A percentile compares a stretch with the other conserved stretches of the same genome.
Conservation (phyloP, 2,888 invertebrate species). For the Amphimallon solstitiale region DNA sequence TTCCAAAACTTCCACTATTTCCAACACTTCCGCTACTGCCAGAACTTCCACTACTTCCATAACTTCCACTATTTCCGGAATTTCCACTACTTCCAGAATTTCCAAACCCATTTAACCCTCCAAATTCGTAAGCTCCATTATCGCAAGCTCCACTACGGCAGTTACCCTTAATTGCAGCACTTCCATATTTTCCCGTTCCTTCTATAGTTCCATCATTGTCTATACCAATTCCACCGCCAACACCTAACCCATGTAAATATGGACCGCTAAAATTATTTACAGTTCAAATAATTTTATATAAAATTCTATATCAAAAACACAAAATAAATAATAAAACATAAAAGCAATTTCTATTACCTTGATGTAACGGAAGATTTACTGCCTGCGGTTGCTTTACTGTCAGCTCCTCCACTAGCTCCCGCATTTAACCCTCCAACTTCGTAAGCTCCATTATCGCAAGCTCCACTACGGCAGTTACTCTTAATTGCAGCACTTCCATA, state of each 20-base stretch:
- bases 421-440: not conserved
- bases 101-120: not conserved
- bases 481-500: conserved; percentile 35
- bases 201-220: conserved; percentile 17
- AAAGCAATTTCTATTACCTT: not conserved
- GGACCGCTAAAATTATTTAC: conserved; percentile 3
- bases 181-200: conserved; percentile 31
- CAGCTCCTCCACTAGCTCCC: not conserved
- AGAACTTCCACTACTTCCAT: not conserved
- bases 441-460: conserved; percentile 2
- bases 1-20: not conserved
- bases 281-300: not conserved
- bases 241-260: conserved; percentile 16
- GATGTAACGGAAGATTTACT: conserved; percentile 7
- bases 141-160: conserved; percentile 18
- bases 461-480: conserved; percentile 15
- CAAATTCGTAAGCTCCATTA: not conserved
- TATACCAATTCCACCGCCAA: conserved; percentile 34
- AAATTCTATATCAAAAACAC: too few relatives aligned
- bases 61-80: not conserved
- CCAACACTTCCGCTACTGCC: conserved; percentile 12
- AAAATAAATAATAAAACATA: too few relatives aligned
- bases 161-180: conserved; percentile 31
- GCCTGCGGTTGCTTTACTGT: conserved; percentile 6
- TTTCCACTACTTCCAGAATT: not conserved